Base-by-base conservation (phyloP, 2,113 vertebrate genomes). In the Probosciger aterrimus region DNA sequence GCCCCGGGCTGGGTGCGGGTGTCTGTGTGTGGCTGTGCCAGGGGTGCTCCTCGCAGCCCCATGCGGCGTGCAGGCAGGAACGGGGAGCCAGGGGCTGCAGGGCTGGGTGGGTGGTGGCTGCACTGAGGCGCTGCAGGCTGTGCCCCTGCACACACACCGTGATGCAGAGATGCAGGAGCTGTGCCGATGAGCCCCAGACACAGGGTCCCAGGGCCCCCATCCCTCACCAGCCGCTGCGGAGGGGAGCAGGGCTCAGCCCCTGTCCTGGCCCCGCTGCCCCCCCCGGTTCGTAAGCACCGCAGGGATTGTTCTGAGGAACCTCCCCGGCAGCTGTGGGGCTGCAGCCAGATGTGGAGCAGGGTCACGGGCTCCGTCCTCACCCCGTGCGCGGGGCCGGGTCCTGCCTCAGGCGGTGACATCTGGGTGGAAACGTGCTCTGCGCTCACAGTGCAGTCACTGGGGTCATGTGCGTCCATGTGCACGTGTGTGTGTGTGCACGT, bases 141-240 rank as follows among this genome's bases (percentile, higher is more conserved):
- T 25, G 69, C 35, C 9, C 39, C 41, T 5, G 33, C 33, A 4
- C 28, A 4, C 55, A 9, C 55, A 23, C 20, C 13, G 6, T 9
- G 33, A 14, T 11, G 41, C 24, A 9, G 63, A 6, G 63, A 7
- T n/a, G 30, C 3, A 1, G 0, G 18, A 11, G 62, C 18, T 11
- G 67, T 2, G 47, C 37, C 14, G 33, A 6, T 50, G 33, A 25
- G 19, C 18, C 33, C 73, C 16, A 3, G 0, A 1, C 3, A 0
- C 1, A 0, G 0, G 10, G 23, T 14, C 15, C 33, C 64, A 1
- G 55, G 12, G 14, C n/a, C 16, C 33, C 14, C 59, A 5, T 10
- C 12, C 18, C 31, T 4, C 7, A 2, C 47, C 10, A 3, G 7
- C 23, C 15, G 78, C 67, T 27, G 55, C 1, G 14, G 10, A 24